Base-by-base conservation (phyloP, 1,140 invertebrate species). In the Lethocerus indicus region DNA sequence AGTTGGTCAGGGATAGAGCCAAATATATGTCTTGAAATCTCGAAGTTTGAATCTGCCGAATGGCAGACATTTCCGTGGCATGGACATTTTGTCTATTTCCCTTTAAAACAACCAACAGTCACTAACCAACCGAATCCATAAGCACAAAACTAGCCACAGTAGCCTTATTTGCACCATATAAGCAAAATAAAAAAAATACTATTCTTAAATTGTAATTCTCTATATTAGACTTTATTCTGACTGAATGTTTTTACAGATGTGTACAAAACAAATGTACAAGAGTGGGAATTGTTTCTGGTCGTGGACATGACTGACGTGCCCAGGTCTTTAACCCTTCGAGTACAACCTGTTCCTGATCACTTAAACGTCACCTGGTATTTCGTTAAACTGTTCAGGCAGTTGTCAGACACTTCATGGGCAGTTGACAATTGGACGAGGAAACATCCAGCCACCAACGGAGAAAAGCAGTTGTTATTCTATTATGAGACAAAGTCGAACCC, bases 241-340 rank as follows among this genome's bases (percentile, higher is more conserved):
- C 29, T 9, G 2, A 18, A 18, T 42, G n/a, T 42, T 2, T 24
- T 42, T 42, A 3, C 37, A 49, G 47, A 49, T 39, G 7, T 23
- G 13, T 6, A 14, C 20, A 41, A 27, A 42, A 35, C 26, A 9
- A 2, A 18, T 50, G 41, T 51, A n/a, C n/a, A 26, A 35, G 37
- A 45, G 18, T 51, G 50, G 50, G 41, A 35, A 6, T 25, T 47
- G 13, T 51, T 51, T 20, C n/a, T 46, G 24, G 32, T 46, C 6
- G 44, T 51, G 4, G 50, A 51, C 29, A 35, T 51, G 20, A 16
- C 50, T 27, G 44, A n/a, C 20, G 28, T 44, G 23, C 50, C 50
- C 4, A 28, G 47, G n/a, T 21, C 18, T 7, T 16, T 51, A 13
- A 37, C 47, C 16, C 36, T 51, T 27, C 43, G 43, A 2, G 2